A percentile compares a stretch with the other conserved stretches of the same genome.
Evolutionary conservation across 2,888 invertebrate genomes (phyloP).

Genomic region (Pachycephus smyrnensis): DNA sequence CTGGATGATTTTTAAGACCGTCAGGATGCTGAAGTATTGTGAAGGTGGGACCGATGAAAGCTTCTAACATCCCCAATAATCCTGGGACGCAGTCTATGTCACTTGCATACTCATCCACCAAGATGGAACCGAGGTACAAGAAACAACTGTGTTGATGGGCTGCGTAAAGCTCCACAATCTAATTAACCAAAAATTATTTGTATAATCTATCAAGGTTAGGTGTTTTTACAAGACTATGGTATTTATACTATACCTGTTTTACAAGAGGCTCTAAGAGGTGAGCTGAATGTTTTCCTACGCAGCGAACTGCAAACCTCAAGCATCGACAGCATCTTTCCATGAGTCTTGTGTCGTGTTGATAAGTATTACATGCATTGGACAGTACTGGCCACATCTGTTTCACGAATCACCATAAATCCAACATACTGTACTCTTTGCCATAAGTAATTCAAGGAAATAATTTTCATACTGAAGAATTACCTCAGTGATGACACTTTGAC

Average conservation of each 20-base stretch:
- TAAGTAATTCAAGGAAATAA: neutral
- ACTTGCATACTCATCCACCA: conserved; percentile 90
- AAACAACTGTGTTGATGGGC: conserved; percentile 89
- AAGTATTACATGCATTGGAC: conserved; percentile 82
- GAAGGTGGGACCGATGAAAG: conserved; percentile 85
- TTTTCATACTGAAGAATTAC: conserved; percentile 52
- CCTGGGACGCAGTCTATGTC: conserved; percentile 80
- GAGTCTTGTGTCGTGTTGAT: conserved; percentile 83
- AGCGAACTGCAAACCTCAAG: conserved; percentile 89
- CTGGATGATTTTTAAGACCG: conserved; percentile 92
- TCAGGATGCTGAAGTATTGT: conserved; percentile 81
- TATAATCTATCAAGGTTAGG: neutral
- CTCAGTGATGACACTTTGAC: conserved; percentile 70
- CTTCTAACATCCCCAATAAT: conserved; percentile 86
- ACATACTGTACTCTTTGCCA: neutral
- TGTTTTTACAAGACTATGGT: neutral
- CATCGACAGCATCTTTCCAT: conserved; percentile 95
- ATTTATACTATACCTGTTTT: conserved; percentile 73
- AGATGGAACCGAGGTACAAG: conserved; percentile 88
- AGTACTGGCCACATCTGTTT: conserved; percentile 88
- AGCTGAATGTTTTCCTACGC: conserved; percentile 82
- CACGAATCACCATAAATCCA: neutral
- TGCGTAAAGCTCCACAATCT: conserved; percentile 80
- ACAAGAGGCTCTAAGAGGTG: conserved; percentile 85
- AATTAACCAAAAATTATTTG: conserved; percentile 31